A percentile compares a stretch with the other conserved stretches of the same genome.
Evolutionary conservation across 2,797 vertebrate species (phyloP).

Genomic region (Clarias laeviceps): DNA sequence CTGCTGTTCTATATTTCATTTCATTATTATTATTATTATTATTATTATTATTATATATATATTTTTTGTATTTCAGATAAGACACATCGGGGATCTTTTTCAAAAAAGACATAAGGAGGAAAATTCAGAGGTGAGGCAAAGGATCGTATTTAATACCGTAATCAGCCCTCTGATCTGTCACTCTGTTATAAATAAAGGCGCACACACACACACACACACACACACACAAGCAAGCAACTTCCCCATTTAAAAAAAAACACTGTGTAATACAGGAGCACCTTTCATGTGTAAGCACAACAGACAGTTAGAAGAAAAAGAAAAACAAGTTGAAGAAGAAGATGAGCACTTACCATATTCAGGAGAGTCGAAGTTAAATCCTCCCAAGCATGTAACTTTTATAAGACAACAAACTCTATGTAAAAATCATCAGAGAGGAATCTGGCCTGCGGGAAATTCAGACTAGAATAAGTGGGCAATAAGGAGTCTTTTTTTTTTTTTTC

Average conservation of each 20-base stretch:
- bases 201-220: slow-evolving; percentile 43
- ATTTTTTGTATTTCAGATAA: too few relatives aligned
- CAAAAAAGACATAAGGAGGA: neutral
- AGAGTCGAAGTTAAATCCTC: slow-evolving; percentile 99
- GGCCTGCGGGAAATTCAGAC: slow-evolving; percentile 69
- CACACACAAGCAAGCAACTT: slow-evolving; percentile 63
- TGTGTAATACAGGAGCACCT: slow-evolving; percentile 40
- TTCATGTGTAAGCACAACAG: slow-evolving; percentile 23
- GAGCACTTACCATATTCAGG: slow-evolving; percentile 98
- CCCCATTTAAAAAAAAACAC: slow-evolving; percentile 52
- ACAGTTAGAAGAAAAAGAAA: slow-evolving; percentile 47
- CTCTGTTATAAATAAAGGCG: slow-evolving; percentile 80
- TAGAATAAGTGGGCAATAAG: slow-evolving; percentile 75
- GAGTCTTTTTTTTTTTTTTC: slow-evolving; percentile 60
- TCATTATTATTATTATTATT: too few relatives aligned
- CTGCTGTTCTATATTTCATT: slow-evolving; percentile 17
- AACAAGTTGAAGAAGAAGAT: slow-evolving; percentile 61
- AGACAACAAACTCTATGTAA: slow-evolving; percentile 85
- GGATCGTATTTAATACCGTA: slow-evolving; percentile 73
- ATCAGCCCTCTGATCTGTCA: slow-evolving; percentile 72
- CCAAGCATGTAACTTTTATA: slow-evolving; percentile 99
- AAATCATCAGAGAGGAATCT: slow-evolving; percentile 69
- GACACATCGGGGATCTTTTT: neutral
- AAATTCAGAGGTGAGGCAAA: slow-evolving; percentile 56
- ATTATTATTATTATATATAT: too few relatives aligned